phyloP scores from a whole-genome alignment of 2,113 vertebrate genomes.

The Epinephelus fuscoguttatus region DNA sequence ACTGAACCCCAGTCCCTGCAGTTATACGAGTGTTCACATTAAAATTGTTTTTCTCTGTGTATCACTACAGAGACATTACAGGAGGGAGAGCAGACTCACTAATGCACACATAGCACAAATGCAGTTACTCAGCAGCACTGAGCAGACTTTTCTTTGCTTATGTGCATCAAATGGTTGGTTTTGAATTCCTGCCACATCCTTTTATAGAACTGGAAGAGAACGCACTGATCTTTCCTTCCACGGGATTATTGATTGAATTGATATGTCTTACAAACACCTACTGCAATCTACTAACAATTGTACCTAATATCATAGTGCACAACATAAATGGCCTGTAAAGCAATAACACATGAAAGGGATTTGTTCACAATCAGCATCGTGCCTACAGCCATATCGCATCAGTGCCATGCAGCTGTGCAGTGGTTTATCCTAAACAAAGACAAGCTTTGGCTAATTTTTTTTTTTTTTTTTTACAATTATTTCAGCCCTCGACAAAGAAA shows the following conservation, averaged over 20 bases:
- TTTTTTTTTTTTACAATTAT: conserved; percentile 34
- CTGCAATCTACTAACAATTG: not conserved
- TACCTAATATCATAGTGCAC: not conserved
- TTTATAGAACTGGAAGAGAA: not conserved
- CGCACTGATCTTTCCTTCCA: not conserved
- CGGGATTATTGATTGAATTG: not conserved
- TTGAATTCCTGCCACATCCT: not conserved
- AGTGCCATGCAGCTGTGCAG: not conserved
- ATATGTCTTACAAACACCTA: not conserved
- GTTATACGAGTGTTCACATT: conserved; percentile 18
- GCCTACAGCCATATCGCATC: not conserved
- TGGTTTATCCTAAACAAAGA: conserved; percentile 14
- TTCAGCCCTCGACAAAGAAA: conserved; percentile 39
- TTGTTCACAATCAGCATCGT: not conserved
- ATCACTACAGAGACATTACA: not conserved
- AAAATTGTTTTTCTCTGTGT: conserved; percentile 13
- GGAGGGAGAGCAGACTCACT: not conserved
- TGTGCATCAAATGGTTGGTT: conserved; percentile 11
- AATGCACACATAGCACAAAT: conserved; percentile 1
- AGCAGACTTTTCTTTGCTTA: not conserved
- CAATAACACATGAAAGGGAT: not conserved
- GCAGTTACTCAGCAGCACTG: not conserved
- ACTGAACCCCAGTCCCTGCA: not conserved
- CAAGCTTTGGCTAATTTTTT: conserved; percentile 31
- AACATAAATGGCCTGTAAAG: not conserved